Evolutionary conservation across 2,797 vertebrate species (phyloP).

Genomic region (Leptoclinus maculatus): DNA sequence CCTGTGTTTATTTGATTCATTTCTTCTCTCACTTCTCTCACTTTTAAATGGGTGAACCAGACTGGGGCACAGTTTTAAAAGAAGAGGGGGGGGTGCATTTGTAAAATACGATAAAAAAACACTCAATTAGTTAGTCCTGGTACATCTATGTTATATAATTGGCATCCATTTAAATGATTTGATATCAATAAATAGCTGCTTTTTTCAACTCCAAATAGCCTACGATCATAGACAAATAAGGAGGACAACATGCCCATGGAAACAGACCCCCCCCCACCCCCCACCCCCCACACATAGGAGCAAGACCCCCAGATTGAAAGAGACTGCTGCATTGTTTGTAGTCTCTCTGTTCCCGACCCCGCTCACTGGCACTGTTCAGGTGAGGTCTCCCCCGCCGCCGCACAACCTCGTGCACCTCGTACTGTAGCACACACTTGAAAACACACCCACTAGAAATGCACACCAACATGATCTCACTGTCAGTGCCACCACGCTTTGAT

Average conservation of each 20-base stretch:
- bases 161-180: background rate
- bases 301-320: background rate
- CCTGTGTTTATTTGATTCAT: conserved; percentile 58
- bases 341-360: background rate
- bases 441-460: conserved; percentile 15
- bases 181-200: background rate
- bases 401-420: background rate
- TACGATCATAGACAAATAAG: background rate
- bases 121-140: background rate
- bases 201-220: background rate
- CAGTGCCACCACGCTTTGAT: conserved; percentile 49
- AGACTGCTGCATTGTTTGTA: background rate
- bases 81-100: background rate
- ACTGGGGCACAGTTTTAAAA: background rate
- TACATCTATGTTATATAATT: too few relatives aligned
- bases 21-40: conserved; percentile 32
- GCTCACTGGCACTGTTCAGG: conserved; percentile 14
- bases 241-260: background rate
- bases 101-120: background rate
- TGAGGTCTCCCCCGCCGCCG: conserved; percentile 3
- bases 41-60: background rate
- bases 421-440: background rate
- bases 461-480: conserved; percentile 30
- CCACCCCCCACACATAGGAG: background rate
- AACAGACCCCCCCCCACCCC: background rate